These are phyloP conservation scores for Lymantria monacha DNA, from an alignment of 2,888 invertebrate genomes.

Conservation along the genomic window DNA sequence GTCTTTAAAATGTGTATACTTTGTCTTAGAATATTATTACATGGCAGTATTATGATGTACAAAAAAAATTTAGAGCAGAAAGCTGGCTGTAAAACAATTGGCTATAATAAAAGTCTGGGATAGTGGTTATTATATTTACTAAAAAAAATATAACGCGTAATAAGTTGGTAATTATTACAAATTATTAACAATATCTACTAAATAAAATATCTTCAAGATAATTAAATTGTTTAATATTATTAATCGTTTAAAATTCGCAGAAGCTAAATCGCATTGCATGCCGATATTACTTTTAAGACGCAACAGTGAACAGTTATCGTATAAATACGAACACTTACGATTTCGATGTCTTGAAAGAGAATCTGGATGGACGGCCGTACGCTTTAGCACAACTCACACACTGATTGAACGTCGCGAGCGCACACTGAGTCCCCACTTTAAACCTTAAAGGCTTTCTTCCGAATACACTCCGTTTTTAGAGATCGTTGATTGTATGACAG, in stretches of 20 bases:
- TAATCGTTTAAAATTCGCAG: slow-evolving; percentile 12
- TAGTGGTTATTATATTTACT: too few relatives aligned
- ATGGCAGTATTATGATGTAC: too few relatives aligned
- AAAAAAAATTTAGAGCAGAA: too few relatives aligned
- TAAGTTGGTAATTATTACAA: too few relatives aligned
- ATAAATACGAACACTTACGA: slow-evolving; percentile 38
- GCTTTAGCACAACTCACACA: slow-evolving; percentile 40
- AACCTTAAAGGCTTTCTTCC: slow-evolving; percentile 39
- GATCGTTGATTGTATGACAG: slow-evolving; percentile 35
- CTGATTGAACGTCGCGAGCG: slow-evolving; percentile 32
- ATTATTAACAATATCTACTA: too few relatives aligned
- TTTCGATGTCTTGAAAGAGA: slow-evolving; percentile 32
- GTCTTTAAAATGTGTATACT: too few relatives aligned
- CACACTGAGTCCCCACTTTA: slow-evolving; percentile 36
- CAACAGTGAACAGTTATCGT: slow-evolving; percentile 26
- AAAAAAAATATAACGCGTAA: too few relatives aligned
- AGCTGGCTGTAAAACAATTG: too few relatives aligned
- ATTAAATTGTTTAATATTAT: too few relatives aligned
- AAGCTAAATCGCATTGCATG: slow-evolving; percentile 25
- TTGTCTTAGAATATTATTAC: too few relatives aligned
- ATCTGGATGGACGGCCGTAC: slow-evolving; percentile 43
- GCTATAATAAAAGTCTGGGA: too few relatives aligned
- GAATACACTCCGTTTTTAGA: slow-evolving; percentile 38
- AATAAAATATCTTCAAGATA: too few relatives aligned
- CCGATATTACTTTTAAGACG: slow-evolving; percentile 11